These are phyloP conservation scores for Tetanocera ferruginea DNA, from an alignment of 2,888 invertebrate species.

Conservation along the genomic window DNA sequence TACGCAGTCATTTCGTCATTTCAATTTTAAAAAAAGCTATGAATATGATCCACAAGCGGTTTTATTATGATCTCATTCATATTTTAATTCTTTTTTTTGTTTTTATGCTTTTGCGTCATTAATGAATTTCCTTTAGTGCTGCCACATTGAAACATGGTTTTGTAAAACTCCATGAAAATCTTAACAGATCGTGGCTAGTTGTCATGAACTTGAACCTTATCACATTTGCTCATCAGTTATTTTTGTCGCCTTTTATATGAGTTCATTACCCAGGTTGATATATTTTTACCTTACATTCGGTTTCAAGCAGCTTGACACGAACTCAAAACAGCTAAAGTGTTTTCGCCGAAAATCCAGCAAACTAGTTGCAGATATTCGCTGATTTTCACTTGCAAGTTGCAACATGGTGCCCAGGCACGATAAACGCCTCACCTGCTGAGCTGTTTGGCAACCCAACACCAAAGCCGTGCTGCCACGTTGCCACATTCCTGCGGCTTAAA, in stretches of 20 bases:
- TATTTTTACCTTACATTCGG: no score
- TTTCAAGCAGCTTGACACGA: not conserved
- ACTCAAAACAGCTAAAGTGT: not conserved
- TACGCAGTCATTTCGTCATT: no score
- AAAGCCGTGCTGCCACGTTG: not conserved
- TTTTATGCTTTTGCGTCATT: no score
- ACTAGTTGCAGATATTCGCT: not conserved
- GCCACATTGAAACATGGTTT: not conserved
- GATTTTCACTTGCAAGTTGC: constrained; percentile 11
- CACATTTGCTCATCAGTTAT: not conserved
- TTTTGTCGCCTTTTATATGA: not conserved
- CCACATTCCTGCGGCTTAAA: not conserved
- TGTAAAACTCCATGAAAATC: not conserved
- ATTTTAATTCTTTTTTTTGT: no score
- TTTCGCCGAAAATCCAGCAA: not conserved
- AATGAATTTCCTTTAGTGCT: not conserved
- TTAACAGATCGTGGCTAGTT: not conserved
- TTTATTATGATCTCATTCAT: no score
- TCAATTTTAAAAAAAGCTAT: no score
- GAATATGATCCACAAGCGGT: no score
- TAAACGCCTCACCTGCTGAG: not conserved
- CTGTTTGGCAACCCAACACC: not conserved
- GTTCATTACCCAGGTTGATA: not conserved
- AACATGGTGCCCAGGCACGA: not conserved
- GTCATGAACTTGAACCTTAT: not conserved